A percentile compares a stretch with the other conserved stretches of the same genome.
Evolutionary conservation across 2,888 invertebrate genomes (phyloP).

Genomic region (Acanthococcus lagerstroemiae): DNA sequence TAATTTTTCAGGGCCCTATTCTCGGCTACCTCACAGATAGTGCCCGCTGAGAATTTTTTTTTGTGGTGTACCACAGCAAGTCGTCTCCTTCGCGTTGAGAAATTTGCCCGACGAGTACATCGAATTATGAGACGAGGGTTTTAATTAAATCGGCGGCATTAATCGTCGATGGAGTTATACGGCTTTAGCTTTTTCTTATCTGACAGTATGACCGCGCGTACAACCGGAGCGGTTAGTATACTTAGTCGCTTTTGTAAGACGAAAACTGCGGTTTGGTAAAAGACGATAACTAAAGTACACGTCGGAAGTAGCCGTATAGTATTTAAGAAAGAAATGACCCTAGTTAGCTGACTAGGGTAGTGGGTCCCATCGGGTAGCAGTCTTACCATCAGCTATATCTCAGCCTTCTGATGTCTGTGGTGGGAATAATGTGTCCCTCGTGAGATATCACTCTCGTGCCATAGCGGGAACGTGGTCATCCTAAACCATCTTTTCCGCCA

Average conservation of each 20-base stretch:
- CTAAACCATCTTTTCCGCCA: slow-evolving; percentile 25
- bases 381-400: slow-evolving; percentile 24
- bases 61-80: no score
- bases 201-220: slow-evolving; percentile 6
- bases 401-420: slow-evolving; percentile 27
- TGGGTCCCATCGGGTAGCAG: slow-evolving; percentile 26
- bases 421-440: slow-evolving; percentile 27
- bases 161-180: slow-evolving; percentile 9
- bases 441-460: slow-evolving; percentile 27
- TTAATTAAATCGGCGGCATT: slow-evolving; percentile 9
- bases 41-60: no score
- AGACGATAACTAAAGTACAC: not conserved
- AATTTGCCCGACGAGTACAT: no score
- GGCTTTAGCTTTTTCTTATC: slow-evolving; percentile 11
- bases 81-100: no score
- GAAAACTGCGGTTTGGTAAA: slow-evolving; percentile 11
- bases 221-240: slow-evolving; percentile 6
- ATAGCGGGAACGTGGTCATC: slow-evolving; percentile 16
- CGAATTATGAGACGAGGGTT: no score
- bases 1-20: no score
- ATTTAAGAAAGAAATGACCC: slow-evolving; percentile 28
- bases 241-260: not conserved
- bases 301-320: slow-evolving; percentile 5
- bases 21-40: no score
- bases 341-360: slow-evolving; percentile 25